Conservation (phyloP, 2,888 invertebrate species). For the Philhelius pedissequus region DNA sequence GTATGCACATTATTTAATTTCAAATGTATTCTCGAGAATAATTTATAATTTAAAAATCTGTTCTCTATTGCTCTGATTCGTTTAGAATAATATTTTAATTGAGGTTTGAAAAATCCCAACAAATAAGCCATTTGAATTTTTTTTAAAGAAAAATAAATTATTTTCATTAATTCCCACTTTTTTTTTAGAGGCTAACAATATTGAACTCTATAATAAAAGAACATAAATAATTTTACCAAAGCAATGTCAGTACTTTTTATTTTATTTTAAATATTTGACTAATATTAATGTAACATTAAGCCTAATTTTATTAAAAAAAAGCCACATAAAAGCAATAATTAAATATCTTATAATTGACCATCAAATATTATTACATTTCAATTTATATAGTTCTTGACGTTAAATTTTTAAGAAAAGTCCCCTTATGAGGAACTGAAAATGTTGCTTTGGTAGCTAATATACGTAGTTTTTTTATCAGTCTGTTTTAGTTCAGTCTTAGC, state of each 20-base stretch:
- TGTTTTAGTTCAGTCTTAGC: too few species aligned
- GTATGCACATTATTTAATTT: neutral
- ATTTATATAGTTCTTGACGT: neutral
- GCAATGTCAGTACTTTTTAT: conserved; percentile 32
- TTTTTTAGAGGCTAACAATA: neutral
- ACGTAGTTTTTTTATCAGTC: too few species aligned
- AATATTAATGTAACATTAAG: conserved; percentile 1
- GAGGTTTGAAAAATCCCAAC: conserved; percentile 51
- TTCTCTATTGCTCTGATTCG: neutral
- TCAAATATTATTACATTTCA: neutral
- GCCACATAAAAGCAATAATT: conserved; percentile 15
- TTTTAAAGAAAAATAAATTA: neutral
- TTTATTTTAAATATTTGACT: neutral
- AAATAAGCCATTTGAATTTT: conserved; percentile 32
- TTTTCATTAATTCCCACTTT: neutral
- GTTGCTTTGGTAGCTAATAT: neutral
- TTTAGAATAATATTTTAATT: neutral
- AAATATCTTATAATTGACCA: neutral
- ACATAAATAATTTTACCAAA: conserved; percentile 15
- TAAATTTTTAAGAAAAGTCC: neutral
- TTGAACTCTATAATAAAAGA: neutral
- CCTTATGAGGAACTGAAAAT: neutral
- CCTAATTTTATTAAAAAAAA: neutral
- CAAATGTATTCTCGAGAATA: neutral
- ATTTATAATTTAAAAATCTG: neutral